Conservation (phyloP, 2,113 vertebrate species). For the Diglossa brunneiventris region DNA sequence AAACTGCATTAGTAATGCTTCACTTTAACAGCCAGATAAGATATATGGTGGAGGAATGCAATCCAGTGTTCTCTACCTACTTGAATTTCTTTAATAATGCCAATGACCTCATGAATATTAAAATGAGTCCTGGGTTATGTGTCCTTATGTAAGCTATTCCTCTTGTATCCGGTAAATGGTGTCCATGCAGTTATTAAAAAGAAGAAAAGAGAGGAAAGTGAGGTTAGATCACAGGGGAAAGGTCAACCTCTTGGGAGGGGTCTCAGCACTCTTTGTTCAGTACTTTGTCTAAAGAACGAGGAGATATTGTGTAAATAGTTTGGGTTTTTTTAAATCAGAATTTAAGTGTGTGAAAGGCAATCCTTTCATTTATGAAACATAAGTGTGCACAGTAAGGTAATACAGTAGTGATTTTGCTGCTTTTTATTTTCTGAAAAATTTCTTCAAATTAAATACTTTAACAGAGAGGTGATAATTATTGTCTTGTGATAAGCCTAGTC, state of each 20-base stretch:
- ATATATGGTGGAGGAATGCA: slow-evolving; percentile 35
- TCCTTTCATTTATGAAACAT: fast-evolving
- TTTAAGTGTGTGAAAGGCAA: background rate
- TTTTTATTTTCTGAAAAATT: background rate
- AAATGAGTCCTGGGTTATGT: slow-evolving; percentile 55
- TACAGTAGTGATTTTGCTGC: background rate
- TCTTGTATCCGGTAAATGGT: slow-evolving; percentile 22
- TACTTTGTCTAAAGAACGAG: background rate
- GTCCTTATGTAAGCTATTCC: slow-evolving; percentile 23
- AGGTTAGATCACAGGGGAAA: slow-evolving; percentile 17
- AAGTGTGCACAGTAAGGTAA: background rate
- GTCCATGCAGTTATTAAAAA: slow-evolving; percentile 53
- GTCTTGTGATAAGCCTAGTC: background rate
- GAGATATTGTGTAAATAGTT: background rate
- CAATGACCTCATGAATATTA: slow-evolving; percentile 62
- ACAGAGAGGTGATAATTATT: background rate
- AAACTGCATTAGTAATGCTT: slow-evolving; percentile 29
- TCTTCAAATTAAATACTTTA: background rate
- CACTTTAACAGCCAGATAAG: slow-evolving; percentile 51
- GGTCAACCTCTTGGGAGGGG: background rate
- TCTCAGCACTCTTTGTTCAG: background rate
- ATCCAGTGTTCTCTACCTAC: slow-evolving; percentile 50
- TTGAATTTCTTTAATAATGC: slow-evolving; percentile 63
- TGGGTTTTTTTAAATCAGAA: background rate
- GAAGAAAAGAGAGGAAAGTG: slow-evolving; percentile 24